Evolutionary conservation across 2,113 vertebrate genomes (phyloP), one percentile per base, ranked within the genome.

Genomic region (human (Homo sapiens)): DNA sequence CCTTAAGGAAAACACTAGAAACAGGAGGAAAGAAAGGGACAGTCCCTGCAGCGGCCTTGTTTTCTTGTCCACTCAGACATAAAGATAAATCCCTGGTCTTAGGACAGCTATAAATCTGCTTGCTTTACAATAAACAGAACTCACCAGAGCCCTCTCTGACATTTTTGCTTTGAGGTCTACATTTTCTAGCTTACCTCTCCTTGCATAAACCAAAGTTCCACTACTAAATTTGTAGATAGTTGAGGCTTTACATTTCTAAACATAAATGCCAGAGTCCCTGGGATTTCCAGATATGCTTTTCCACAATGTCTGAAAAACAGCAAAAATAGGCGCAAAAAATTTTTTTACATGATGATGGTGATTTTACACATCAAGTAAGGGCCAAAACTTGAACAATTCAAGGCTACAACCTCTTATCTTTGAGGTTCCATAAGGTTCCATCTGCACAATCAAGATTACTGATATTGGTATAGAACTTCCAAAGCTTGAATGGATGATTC

Each of bases 51-150:
- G 70, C 35, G 68, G 68, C 88, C 89, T 93, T 87, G 57, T 85
- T 96, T 97, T 73, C 81, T 76, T 93, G 55, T 89, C 68, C 79
- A 64, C 52, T 96, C 64, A 70, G 50, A 97, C n/a, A 68, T 72
- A 93, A 76, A 92, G 92, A 94, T 76, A 96, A 94, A 86, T 45
- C 70, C 25, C 0, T 2, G 32, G 25, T 88, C 88, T 70, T 85
- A 16, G 45, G 61, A 92, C 8, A 57, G 73, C 68, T 75, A 80
- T 86, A 80, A 80, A 89, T 96, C 94, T 90, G 50, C 84, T 92
- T 61, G 50, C 70, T 95, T 55, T 87, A 84, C 16, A 72, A 45
- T 81, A 95, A 93, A 89, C 91, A 78, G 66, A 82, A 43, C 52
- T 75, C 43, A 81, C 52, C 66, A 95, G 89, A 94, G 66, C 32